phyloP scores from a whole-genome alignment of 1,140 invertebrate genomes.

The Drosophila ercepeae region DNA sequence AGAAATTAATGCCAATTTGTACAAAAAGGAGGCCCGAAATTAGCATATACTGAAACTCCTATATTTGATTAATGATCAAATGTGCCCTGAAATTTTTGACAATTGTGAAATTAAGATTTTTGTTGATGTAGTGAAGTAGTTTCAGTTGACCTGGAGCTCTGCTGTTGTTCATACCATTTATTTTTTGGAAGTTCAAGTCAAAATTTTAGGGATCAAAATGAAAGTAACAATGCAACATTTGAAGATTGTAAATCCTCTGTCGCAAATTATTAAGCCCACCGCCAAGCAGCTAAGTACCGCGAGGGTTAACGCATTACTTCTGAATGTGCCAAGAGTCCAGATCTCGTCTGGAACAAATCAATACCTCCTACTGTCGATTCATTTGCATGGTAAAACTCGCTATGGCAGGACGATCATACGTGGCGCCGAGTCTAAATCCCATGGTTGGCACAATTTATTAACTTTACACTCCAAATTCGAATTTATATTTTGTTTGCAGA shows the following conservation, averaged over 20 bases:
- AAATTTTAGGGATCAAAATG: conserved; percentile 3
- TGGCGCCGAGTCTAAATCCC: background rate
- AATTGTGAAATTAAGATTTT: background rate
- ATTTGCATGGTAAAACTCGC: conserved; percentile 10
- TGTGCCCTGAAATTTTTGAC: background rate
- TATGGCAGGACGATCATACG: conserved; percentile 23
- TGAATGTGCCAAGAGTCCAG: conserved; percentile 26
- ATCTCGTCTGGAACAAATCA: conserved; percentile 10
- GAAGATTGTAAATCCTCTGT: conserved; percentile 11
- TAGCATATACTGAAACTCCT: no score
- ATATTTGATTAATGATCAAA: background rate
- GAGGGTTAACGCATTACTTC: conserved; percentile 16
- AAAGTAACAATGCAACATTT: conserved; percentile 6
- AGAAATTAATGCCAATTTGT: no score
- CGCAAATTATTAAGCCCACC: background rate
- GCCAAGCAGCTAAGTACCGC: background rate
- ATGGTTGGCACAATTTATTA: conserved; percentile 6
- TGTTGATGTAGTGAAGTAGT: background rate
- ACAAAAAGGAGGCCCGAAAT: no score
- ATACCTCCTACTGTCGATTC: conserved; percentile 11
- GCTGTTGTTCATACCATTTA: background rate
- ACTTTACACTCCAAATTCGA: background rate
- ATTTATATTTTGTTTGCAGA: background rate
- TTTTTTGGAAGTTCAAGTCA: conserved; percentile 8
- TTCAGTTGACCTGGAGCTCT: conserved; percentile 6